Evolutionary conservation across 2,888 invertebrate genomes (phyloP), one percentile per base, ranked within the genome.

Genomic region (Elysia crispata): DNA sequence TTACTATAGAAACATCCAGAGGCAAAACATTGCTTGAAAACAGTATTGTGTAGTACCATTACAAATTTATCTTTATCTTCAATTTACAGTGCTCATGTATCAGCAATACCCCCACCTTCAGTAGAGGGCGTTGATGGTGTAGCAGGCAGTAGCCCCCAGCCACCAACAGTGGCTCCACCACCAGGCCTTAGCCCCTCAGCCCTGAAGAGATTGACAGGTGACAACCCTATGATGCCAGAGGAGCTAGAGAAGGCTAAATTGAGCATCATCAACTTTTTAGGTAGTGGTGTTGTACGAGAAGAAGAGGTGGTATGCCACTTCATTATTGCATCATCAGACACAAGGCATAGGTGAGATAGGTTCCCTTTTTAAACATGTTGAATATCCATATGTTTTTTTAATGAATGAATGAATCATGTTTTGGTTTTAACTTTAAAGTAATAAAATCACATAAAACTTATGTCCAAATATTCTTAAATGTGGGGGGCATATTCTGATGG

Each of bases 311-410:
- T 97, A 30, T 92, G 95, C 83, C 95, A 96, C 77, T 93, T 97
- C 81, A 95, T 97, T 13, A 95, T 98, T 8, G 97, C 96, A 1
- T 96, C 97, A 0, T 95, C 97, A 0, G 98, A 98, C 90, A 96
- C 97, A 0, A 94, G 97, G 83, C 92, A 92, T 83, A 90, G 90
- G 91, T 91, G 74, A 74, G 85, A n/a, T 18, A 23, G 18, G 25
- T 30, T 30, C 25, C 18, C 11, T 41, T 41, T 41, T 41, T 41
- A 6, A 41, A 0, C 11, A 6, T 41, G 41, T 41, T 41, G 41
- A 41, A 41, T n/a, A 54, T 50, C 15, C 41, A 41, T 41, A 6
- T 41, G 5, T 41, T 41, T 3, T n/a, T n/a, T n/a, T n/a, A n/a
- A n/a, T n/a, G n/a, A n/a, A n/a, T n/a, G n/a, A n/a, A n/a, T n/a